Conservation (phyloP, 2,113 vertebrate species). For the Polypterus senegalus region DNA sequence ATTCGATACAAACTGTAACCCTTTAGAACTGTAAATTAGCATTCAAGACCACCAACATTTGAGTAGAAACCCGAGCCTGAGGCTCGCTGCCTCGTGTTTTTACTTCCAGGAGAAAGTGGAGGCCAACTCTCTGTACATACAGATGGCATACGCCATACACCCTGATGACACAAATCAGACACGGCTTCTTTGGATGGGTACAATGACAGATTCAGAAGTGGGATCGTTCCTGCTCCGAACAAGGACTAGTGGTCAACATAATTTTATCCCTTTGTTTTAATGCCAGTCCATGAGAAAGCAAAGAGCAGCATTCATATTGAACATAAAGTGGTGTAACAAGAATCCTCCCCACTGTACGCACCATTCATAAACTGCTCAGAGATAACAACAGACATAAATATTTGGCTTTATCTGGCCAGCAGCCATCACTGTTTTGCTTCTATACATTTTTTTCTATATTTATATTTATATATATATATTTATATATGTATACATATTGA, state of each 20-base stretch:
- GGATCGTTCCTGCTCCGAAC: neutral
- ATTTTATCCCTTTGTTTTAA: slow-evolving; percentile 50
- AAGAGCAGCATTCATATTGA: slow-evolving; percentile 43
- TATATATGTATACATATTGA: slow-evolving; percentile 45
- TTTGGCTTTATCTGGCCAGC: slow-evolving; percentile 58
- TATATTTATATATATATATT: slow-evolving; percentile 27
- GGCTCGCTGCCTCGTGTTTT: too few relatives aligned
- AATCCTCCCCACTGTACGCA: slow-evolving; percentile 26
- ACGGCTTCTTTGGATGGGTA: neutral
- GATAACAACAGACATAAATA: slow-evolving; percentile 43
- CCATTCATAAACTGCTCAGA: slow-evolving; percentile 32
- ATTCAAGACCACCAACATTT: too few relatives aligned
- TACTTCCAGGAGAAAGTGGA: too few relatives aligned
- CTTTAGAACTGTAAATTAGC: too few relatives aligned
- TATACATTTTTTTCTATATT: slow-evolving; percentile 53
- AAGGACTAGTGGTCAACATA: slow-evolving; percentile 33
- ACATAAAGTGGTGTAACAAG: slow-evolving; percentile 40
- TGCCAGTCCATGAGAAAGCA: slow-evolving; percentile 26
- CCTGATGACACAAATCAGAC: too few relatives aligned
- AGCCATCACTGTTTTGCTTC: slow-evolving; percentile 50
- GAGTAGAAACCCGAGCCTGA: too few relatives aligned
- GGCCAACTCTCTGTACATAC: too few relatives aligned
- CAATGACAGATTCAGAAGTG: neutral
- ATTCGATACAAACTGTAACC: too few relatives aligned
- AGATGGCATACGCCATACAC: too few relatives aligned